Base-by-base conservation (phyloP, 2,113 vertebrate genomes). In the Balaeniceps rex region DNA sequence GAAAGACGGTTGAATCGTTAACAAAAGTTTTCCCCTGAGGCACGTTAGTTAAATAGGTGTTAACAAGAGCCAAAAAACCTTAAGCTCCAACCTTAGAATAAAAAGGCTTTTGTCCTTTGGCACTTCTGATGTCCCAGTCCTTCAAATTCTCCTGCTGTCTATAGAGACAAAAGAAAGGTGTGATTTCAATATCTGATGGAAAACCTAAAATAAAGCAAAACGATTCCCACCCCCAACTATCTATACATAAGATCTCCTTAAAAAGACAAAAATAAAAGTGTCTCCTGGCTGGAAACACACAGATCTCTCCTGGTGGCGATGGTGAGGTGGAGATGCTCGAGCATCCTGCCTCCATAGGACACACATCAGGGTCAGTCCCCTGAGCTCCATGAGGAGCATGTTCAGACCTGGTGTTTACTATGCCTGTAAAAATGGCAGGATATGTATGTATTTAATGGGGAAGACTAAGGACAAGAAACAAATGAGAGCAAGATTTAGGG, bases 1-100 rank as follows among this genome's bases (percentile, higher is more conserved):
- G 16, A 77, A 85, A 87, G 77, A 86, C 2, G 18, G 92, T 92
- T 93, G 86, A 96, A 94, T 96, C 79, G 61, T 95, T 97, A 96
- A 97, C 91, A 93, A 64, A 90, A 69, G 74, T 72, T 92, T 88
- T 44, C 33, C 91, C 89, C 57, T 22, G 31, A 85, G 95, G 89
- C 13, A 2, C 1, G 1, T 74, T 94, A 66, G 4, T 97, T 94
- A 94, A 94, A 92, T 82, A 87, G 91, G 94, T 91, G 83, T 94
- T 95, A 91, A 55, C 64, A 78, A 68, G 47, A 90, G 61, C 87
- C 91, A 94, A 72, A 86, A 93, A 69, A 12, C 19, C 63, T 58
- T 49, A 49, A 55, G 42, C 38, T 87, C 61, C 46, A 79, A 60
- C 72, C 40, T 77, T 19, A 63, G 54, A 82, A 72, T 90, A 85